Percentiles rank a stretch among this genome's conserved stretches.
Evolutionary conservation across 2,888 invertebrate genomes (phyloP).

Genomic region (Sphecodes monilicornis): DNA sequence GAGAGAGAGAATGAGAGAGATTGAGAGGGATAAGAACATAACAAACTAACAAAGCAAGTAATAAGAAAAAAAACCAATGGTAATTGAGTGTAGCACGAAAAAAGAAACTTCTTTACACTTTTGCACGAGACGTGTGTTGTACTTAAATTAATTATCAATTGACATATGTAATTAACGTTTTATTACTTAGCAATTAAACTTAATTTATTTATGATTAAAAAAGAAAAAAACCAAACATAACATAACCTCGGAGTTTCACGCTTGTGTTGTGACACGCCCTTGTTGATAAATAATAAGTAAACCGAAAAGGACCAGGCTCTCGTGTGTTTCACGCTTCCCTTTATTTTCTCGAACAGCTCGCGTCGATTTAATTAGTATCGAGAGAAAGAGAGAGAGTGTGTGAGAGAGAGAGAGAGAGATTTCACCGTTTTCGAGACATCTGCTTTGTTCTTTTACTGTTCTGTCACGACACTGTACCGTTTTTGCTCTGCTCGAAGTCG

Average conservation of each 20-base stretch:
- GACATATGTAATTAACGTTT: slow-evolving; percentile 83
- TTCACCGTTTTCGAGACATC: slow-evolving; percentile 18
- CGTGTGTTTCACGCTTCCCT: slow-evolving; percentile 35
- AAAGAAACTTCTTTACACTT: slow-evolving; percentile 83
- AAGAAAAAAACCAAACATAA: background rate
- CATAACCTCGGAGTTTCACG: slow-evolving; percentile 66
- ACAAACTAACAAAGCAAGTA: slow-evolving; percentile 45
- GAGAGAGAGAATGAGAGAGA: background rate
- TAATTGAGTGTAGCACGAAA: slow-evolving; percentile 83
- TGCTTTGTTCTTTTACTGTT: slow-evolving; percentile 18
- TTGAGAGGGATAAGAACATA: slow-evolving; percentile 51
- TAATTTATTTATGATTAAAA: slow-evolving; percentile 82
- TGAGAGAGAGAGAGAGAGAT: background rate
- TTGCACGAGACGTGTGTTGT: slow-evolving; percentile 85
- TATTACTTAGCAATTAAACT: slow-evolving; percentile 84
- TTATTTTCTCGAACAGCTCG: slow-evolving; percentile 30
- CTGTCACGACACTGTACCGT: background rate
- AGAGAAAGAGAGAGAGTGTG: background rate
- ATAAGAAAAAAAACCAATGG: slow-evolving; percentile 64
- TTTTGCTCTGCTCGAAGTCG: background rate
- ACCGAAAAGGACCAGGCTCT: slow-evolving; percentile 9
- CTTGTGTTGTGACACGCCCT: slow-evolving; percentile 76
- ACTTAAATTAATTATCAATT: slow-evolving; percentile 81
- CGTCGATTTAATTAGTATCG: slow-evolving; percentile 43
- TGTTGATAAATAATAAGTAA: slow-evolving; percentile 53